Evolutionary conservation across 1,140 invertebrate species (phyloP), one percentile per base, ranked within the genome.

Genomic region (Holcopasites calliopsidis): DNA sequence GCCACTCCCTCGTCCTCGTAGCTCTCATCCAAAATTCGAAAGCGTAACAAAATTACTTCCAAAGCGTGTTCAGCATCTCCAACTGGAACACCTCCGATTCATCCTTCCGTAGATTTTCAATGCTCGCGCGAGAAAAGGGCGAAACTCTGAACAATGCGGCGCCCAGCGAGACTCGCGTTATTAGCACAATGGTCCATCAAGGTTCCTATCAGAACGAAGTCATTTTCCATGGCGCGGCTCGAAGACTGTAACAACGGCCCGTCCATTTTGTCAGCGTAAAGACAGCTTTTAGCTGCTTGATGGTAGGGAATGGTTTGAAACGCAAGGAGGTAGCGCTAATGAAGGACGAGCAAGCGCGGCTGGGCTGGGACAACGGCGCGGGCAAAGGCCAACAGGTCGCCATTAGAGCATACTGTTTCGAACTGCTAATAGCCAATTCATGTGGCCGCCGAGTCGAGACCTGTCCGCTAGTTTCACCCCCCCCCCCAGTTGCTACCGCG

Each of bases 361-460:
- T 64, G 55, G 77, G 69, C 62, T 38, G 52, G 65, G 40, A 62
- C 76, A 79, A 85, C 79, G 83, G 82, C 83, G 80, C 84, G 80
- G 70, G 85, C 85, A 86, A 83, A 86, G 81, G 83, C 85, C 86
- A 88, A 87, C 85, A 87, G 85, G 85, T 86, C 85, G 85, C 85
- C 86, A 88, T 88, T 87, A 87, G 84, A 86, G 85, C 84, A 84
- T 86, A 87, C 87, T 88, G 87, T 88, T 87, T 82, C 78, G 64
- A 88, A 88, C 87, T 87, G 86, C 85, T 88, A 87, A 88, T 88
- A 87, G 86, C 86, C 86, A 87, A 88, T 88, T 88, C 87, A 88
- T 87, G 82, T 64, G 73, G 55, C 80, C 82, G 72, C 75, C 82
- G 77, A 79, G 62, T 28, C 68, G 66, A 76, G 55, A 74, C 61